Percentiles rank a stretch among this genome's conserved stretches.
These are phyloP conservation scores for Acrocyrtus sp. DNA, from an alignment of 2,888 invertebrate species.

Conservation along the genomic window DNA sequence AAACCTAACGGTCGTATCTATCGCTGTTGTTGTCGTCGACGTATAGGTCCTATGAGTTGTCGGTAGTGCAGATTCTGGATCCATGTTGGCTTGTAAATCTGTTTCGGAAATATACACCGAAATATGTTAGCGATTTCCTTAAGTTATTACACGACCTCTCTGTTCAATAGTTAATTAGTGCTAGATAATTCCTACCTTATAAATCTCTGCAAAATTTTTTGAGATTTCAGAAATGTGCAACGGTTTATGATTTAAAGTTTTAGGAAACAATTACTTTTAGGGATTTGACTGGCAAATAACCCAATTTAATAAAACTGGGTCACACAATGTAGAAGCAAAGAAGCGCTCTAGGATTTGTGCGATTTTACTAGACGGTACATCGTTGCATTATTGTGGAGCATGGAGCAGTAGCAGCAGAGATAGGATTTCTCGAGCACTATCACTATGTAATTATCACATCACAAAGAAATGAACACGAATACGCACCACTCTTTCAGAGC, in stretches of 20 bases:
- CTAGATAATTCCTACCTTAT: not conserved
- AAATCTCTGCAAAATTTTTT: not conserved
- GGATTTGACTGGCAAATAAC: conserved; percentile 41
- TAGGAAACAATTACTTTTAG: conserved; percentile 17
- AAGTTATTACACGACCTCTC: not conserved
- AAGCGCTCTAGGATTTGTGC: conserved; percentile 10
- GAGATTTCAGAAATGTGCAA: conserved; percentile 2
- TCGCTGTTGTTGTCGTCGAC: conserved; percentile 70
- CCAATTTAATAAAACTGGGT: conserved; percentile 42
- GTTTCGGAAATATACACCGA: not conserved
- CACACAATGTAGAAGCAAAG: conserved; percentile 17
- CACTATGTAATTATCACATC: not conserved
- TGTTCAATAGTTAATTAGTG: not conserved
- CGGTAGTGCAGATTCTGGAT: conserved; percentile 72
- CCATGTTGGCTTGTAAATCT: conserved; percentile 34
- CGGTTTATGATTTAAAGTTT: not conserved
- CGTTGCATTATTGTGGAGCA: not conserved
- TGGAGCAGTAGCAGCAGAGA: not conserved
- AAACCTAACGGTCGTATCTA: conserved; percentile 75
- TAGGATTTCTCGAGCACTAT: conserved; percentile 6
- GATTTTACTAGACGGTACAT: not conserved
- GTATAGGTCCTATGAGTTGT: conserved; percentile 79
- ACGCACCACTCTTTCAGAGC: no score
- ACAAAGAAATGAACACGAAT: conserved; percentile 3
- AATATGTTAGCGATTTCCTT: not conserved